Conservation (phyloP, 2,888 invertebrate genomes). For the Rhagium mordax region DNA sequence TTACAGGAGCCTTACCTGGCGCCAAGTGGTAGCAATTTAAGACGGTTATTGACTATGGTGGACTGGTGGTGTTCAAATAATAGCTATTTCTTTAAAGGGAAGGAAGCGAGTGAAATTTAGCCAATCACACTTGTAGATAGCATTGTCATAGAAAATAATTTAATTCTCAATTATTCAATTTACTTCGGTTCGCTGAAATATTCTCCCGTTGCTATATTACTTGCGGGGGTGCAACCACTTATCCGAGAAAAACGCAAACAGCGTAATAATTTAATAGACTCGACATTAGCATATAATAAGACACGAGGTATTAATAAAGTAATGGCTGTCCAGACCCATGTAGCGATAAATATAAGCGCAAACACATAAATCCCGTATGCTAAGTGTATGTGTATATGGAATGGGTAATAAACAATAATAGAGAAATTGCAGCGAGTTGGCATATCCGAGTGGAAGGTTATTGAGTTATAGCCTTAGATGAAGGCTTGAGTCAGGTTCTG, state of each 20-base stretch:
- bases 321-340: constrained; percentile 32
- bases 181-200: not conserved
- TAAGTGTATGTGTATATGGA: constrained; percentile 31
- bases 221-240: not conserved
- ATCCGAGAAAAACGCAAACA: not conserved
- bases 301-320: constrained; percentile 27
- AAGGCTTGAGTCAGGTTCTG: constrained; percentile 31
- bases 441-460: constrained; percentile 39
- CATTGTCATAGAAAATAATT: too few species aligned
- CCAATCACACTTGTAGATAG: too few species aligned
- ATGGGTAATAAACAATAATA: constrained; percentile 41
- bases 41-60: too few species aligned
- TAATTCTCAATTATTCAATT: too few species aligned
- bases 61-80: too few species aligned
- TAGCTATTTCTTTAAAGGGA: too few species aligned
- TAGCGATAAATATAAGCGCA: constrained; percentile 30
- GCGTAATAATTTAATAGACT: constrained; percentile 6
- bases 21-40: too few species aligned
- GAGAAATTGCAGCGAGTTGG: constrained; percentile 35
- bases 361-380: constrained; percentile 22
- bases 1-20: too few species aligned
- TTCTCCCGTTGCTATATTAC: not conserved
- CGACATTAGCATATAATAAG: constrained; percentile 26
- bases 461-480: constrained; percentile 34
- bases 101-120: too few species aligned